Percentiles rank a stretch among this genome's conserved stretches.
These are phyloP conservation scores for Phaetusa simplex DNA, from an alignment of 2,113 vertebrate genomes.

Conservation along the genomic window DNA sequence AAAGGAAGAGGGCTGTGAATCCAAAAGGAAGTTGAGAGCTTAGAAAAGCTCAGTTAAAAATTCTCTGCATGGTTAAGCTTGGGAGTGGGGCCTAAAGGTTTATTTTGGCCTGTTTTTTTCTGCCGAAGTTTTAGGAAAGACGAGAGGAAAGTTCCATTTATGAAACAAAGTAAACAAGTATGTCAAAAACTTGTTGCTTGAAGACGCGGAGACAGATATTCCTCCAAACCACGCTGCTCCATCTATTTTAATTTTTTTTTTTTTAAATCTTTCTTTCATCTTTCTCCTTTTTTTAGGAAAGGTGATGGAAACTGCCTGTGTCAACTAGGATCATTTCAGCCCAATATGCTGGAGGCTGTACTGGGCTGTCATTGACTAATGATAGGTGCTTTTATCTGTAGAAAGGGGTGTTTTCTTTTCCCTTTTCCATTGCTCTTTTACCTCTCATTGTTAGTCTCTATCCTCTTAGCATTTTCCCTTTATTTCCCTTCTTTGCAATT, in stretches of 20 bases:
- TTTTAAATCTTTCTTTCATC: neutral
- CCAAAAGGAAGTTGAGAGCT: neutral
- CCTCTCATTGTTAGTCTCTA: neutral
- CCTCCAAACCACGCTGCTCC: neutral
- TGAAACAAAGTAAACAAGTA: neutral
- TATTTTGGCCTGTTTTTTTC: neutral
- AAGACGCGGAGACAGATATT: neutral
- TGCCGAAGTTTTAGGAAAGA: neutral
- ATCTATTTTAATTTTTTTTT: neutral
- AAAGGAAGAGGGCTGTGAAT: neutral
- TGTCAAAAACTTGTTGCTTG: neutral
- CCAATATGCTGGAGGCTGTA: neutral
- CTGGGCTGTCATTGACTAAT: neutral
- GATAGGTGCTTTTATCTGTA: neutral
- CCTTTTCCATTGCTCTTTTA: neutral
- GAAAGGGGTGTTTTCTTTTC: neutral
- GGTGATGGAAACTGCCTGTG: neutral
- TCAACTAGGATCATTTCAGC: neutral
- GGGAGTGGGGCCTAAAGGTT: neutral
- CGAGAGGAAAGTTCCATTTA: neutral
- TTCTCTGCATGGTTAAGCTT: neutral
- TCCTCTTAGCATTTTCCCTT: neutral
- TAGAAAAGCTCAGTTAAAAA: neutral
- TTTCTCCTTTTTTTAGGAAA: neutral
- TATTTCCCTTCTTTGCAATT: neutral